Evolutionary conservation across 2,113 vertebrate genomes (phyloP).

Genomic region (Raja brachyura): DNA sequence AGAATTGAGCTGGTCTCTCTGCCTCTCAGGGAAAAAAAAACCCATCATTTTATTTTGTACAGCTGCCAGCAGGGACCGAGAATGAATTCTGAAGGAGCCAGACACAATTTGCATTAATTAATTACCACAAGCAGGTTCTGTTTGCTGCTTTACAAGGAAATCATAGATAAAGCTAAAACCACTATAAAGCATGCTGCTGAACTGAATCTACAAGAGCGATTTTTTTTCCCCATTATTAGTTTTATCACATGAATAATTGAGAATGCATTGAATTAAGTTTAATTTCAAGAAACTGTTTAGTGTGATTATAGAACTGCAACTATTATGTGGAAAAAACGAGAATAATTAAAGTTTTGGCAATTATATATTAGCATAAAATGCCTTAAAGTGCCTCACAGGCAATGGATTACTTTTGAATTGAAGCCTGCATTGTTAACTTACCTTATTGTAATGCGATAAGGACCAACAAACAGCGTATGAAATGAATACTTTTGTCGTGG

Average conservation of each 20-base stretch:
- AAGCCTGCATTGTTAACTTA: not conserved
- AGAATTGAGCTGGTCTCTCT: not conserved
- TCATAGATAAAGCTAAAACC: conserved; percentile 7
- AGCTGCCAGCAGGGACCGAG: conserved; percentile 13
- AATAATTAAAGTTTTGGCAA: conserved; percentile 6
- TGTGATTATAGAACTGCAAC: not conserved
- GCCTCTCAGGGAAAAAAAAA: not conserved
- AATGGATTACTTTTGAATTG: not conserved
- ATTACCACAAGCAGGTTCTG: not conserved
- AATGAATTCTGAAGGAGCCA: conserved; percentile 28
- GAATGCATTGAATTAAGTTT: not conserved
- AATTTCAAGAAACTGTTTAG: not conserved
- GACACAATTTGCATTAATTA: conserved; percentile 32
- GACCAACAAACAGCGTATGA: not conserved
- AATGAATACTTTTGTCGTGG: not conserved
- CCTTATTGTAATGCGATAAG: too few species aligned
- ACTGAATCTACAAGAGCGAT: not conserved
- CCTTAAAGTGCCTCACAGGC: not conserved
- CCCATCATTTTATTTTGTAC: not conserved
- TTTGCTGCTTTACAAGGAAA: not conserved
- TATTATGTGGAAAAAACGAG: not conserved
- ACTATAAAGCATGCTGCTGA: not conserved
- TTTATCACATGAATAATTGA: not conserved
- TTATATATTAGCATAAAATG: not conserved
- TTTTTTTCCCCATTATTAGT: not conserved